A percentile compares a stretch with the other conserved stretches of the same genome.
These are phyloP conservation scores for Bungarus multicinctus DNA, from an alignment of 2,113 vertebrate species.

Conservation along the genomic window DNA sequence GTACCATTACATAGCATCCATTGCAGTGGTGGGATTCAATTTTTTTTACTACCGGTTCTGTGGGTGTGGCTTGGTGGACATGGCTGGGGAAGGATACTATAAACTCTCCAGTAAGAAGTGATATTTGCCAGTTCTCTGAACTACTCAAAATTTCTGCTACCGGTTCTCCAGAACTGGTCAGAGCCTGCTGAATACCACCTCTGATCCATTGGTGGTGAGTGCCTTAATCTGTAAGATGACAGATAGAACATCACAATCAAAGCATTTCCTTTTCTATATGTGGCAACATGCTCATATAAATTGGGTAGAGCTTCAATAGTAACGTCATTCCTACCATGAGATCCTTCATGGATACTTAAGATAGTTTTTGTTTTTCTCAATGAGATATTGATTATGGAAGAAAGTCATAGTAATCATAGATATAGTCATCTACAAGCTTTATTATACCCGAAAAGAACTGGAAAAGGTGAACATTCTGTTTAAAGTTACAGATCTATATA, in stretches of 20 bases:
- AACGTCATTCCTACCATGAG: neutral
- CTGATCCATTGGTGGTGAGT: neutral
- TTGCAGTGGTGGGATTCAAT: no score
- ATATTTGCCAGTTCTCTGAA: no score
- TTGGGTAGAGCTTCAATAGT: neutral
- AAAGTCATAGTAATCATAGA: conserved; percentile 19
- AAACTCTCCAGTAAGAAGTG: no score
- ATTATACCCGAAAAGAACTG: conserved; percentile 7
- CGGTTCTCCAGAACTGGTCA: no score
- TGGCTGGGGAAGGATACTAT: no score
- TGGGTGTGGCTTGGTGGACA: no score
- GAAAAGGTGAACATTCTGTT: conserved; percentile 21
- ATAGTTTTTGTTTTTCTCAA: neutral
- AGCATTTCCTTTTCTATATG: neutral
- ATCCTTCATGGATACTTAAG: neutral
- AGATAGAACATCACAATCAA: neutral
- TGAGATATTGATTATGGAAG: neutral
- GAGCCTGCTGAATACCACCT: no score
- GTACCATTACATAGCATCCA: neutral
- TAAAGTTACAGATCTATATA: conserved; percentile 41
- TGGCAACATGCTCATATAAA: neutral
- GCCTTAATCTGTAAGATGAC: neutral
- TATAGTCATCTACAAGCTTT: conserved; percentile 29
- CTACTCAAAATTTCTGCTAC: no score
- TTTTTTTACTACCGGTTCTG: no score